These are phyloP conservation scores for Yponomeuta malinellus DNA, from an alignment of 2,888 invertebrate genomes.

Conservation along the genomic window DNA sequence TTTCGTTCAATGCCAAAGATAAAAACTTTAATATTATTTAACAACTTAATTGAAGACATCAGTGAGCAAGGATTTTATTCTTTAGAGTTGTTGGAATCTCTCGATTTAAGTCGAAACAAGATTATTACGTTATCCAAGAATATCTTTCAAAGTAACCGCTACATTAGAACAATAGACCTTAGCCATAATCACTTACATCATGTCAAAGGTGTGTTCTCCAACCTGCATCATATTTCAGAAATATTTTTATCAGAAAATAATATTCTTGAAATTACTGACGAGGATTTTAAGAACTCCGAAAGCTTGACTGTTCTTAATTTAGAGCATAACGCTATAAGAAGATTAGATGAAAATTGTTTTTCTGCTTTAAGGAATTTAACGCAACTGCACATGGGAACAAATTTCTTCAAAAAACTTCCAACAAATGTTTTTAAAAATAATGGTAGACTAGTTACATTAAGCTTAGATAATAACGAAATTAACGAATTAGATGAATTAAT, in stretches of 20 bases:
- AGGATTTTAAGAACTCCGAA: conserved; percentile 86
- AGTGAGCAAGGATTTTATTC: conserved; percentile 86
- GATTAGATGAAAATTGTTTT: conserved; percentile 86
- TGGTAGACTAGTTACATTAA: conserved; percentile 85
- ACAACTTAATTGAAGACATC: conserved; percentile 87
- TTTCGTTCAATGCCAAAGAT: conserved; percentile 88
- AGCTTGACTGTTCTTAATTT: conserved; percentile 88
- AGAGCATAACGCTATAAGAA: conserved; percentile 89
- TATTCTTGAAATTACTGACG: conserved; percentile 86
- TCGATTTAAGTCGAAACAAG: conserved; percentile 92
- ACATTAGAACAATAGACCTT: conserved; percentile 87
- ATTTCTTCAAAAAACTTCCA: conserved; percentile 88
- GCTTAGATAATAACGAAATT: conserved; percentile 91
- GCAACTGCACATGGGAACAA: conserved; percentile 90
- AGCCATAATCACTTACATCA: conserved; percentile 93
- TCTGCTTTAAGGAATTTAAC: conserved; percentile 84
- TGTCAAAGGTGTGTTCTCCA: conserved; percentile 88
- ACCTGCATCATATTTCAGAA: conserved; percentile 86
- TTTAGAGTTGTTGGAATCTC: conserved; percentile 83
- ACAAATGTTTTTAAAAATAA: conserved; percentile 84
- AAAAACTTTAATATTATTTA: conserved; percentile 87
- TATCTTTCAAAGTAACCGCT: conserved; percentile 85
- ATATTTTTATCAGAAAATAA: conserved; percentile 92
- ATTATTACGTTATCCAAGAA: conserved; percentile 83
- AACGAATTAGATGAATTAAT: conserved; percentile 86